Conservation (phyloP, 2,797 vertebrate species). For the Pangasius larnaudii region DNA sequence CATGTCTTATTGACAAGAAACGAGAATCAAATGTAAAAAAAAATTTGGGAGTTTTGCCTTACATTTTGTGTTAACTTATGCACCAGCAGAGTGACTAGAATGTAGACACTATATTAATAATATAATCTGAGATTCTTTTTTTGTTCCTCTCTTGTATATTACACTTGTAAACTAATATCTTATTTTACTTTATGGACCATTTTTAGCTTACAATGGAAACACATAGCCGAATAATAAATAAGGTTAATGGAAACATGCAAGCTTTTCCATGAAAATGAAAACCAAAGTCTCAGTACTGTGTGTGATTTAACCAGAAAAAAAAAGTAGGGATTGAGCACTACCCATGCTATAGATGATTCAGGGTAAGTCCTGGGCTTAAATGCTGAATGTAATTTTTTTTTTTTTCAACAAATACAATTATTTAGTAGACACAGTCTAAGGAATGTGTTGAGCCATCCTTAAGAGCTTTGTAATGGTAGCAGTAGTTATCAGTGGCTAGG, state of each 20-base stretch:
- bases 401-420: constrained; percentile 17
- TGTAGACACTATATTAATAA: constrained; percentile 70
- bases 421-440: constrained; percentile 35
- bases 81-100: constrained; percentile 80
- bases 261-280: constrained; percentile 66
- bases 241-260: constrained; percentile 51
- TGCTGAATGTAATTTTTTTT: constrained; percentile 49
- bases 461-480: constrained; percentile 49
- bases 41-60: constrained; percentile 77
- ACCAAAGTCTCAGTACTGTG: constrained; percentile 69
- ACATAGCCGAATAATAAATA: constrained; percentile 45
- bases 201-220: constrained; percentile 18
- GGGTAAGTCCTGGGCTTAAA: constrained; percentile 22
- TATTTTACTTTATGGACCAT: constrained; percentile 32
- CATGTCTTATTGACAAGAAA: constrained; percentile 15
- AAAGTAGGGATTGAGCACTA: constrained; percentile 20
- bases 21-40: constrained; percentile 21
- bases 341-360: constrained; percentile 28
- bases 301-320: constrained; percentile 36
- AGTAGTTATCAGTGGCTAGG: constrained; percentile 24
- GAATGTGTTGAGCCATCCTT: constrained; percentile 27
- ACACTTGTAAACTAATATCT: constrained; percentile 21
- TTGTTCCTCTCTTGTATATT: constrained; percentile 3
- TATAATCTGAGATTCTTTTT: constrained; percentile 57
- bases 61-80: constrained; percentile 71